These are phyloP conservation scores for Pelecanoides urinatrix DNA, from an alignment of 2,113 vertebrate genomes.

Conservation along the genomic window DNA sequence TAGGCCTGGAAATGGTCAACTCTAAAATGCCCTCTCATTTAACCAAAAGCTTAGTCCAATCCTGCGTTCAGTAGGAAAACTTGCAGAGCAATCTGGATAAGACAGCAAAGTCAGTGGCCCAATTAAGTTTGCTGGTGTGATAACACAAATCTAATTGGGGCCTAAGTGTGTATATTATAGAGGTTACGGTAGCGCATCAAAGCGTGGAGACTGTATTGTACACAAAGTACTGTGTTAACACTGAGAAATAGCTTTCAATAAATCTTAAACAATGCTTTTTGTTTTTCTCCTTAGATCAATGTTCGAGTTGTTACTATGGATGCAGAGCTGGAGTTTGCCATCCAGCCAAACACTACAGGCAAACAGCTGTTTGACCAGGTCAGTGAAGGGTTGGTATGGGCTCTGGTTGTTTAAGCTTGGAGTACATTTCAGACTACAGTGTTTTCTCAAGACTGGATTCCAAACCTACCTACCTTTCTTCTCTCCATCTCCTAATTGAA, in stretches of 20 bases:
- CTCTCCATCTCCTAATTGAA: background rate
- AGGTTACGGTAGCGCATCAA: background rate
- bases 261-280: slow-evolving; percentile 27
- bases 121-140: background rate
- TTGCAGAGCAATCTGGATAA: background rate
- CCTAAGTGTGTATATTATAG: background rate
- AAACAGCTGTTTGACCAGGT: slow-evolving; percentile 98
- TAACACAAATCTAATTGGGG: background rate
- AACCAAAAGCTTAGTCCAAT: background rate
- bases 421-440: background rate
- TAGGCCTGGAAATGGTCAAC: background rate
- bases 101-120: background rate
- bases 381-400: slow-evolving; percentile 32
- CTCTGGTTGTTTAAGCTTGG: background rate
- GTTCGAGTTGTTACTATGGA: slow-evolving; percentile 97
- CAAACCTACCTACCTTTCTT: background rate
- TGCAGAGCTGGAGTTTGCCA: slow-evolving; percentile 96
- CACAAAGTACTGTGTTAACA: background rate
- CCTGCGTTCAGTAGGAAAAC: background rate
- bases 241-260: background rate
- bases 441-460: background rate
- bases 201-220: background rate
- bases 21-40: background rate
- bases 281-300: slow-evolving; percentile 82
- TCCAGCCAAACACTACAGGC: slow-evolving; percentile 93